Base-by-base conservation (phyloP, 2,797 vertebrate species). In the Emys orbicularis region DNA sequence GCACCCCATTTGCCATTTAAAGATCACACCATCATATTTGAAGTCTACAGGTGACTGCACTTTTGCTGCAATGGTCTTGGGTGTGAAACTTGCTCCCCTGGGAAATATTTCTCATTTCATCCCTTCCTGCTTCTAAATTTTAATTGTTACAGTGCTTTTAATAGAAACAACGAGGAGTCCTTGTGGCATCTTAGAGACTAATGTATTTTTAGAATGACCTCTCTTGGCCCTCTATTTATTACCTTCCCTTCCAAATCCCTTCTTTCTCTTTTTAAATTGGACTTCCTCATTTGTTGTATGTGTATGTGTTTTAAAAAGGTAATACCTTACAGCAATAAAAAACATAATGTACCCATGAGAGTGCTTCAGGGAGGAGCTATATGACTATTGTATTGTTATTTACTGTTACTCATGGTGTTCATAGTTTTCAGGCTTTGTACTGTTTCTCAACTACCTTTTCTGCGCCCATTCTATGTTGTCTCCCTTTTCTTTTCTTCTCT, bases 231-330 rank as follows among this genome's bases (percentile, higher is more conserved):
- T 49, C 29, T 83, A 37, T 65, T 52, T 34, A 2, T 37, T 49
- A 0, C 25, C 1, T 92, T 89, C 54, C 16, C 6, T 47, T 49
- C 49, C 13, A 3, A 0, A 6, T 56, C 83, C 72, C 34, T 81
- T 72, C n/a, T 72, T 41, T 77, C 8, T 77, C 74, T 49, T 37
- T 86, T 72, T 52, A 37, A 13, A 8, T 37, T 91, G 34, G 80
- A 3, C 41, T 90, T 0, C 0, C 90, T 89, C 12, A 31, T 77
- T 49, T 13, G 23, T 92, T 86, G 5, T 41, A 65, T 84, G 9
- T 49, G 18, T 94, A 61, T 90, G 16, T 74, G 41, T 82, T 92
- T 94, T 59, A 72, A 90, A 93, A 44, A 81, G 21, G 16, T 96
- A 92, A 9, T 87, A 77, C 34, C 65, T 80, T 59, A 72, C 87